A percentile compares a stretch with the other conserved stretches of the same genome.
These are phyloP conservation scores for Boulengerochromis microlepis DNA, from an alignment of 2,113 vertebrate species.

Conservation along the genomic window DNA sequence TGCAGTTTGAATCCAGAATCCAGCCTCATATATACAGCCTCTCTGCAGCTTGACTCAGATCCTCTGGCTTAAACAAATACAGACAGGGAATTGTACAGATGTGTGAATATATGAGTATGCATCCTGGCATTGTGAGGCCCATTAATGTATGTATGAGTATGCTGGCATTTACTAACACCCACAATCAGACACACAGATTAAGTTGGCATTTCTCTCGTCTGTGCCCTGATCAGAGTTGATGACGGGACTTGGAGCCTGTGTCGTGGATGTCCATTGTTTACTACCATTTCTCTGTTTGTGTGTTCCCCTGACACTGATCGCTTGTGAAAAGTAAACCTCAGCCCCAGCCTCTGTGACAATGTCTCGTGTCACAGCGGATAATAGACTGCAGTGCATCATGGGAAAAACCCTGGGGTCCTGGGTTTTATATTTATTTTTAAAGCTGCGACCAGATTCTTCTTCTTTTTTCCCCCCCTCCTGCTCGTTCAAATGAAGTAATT, in stretches of 20 bases:
- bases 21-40: conserved; percentile 1
- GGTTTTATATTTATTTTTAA: conserved; percentile 52
- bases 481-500: conserved; percentile 54
- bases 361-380: conserved; percentile 55
- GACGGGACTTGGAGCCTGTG: conserved; percentile 1
- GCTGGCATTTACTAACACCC: not conserved
- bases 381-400: conserved; percentile 53
- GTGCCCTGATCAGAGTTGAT: conserved; percentile 2
- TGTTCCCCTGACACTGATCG: conserved; percentile 33
- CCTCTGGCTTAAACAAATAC: conserved; percentile 1
- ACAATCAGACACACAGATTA: not conserved
- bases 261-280: conserved; percentile 20
- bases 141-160: conserved; percentile 8
- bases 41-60: not conserved
- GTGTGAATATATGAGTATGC: conserved; percentile 1
- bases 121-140: conserved; percentile 7
- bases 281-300: not conserved
- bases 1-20: conserved; percentile 1
- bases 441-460: conserved; percentile 17
- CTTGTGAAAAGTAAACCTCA: conserved; percentile 54
- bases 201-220: not conserved
- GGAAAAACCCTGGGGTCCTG: conserved; percentile 24
- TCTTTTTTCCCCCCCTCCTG: not conserved
- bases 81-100: conserved; percentile 24
- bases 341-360: conserved; percentile 18